Percentiles rank a stretch among this genome's conserved stretches.
These are phyloP conservation scores for Amphipoea lucens DNA, from an alignment of 2,888 invertebrate genomes.

Conservation along the genomic window DNA sequence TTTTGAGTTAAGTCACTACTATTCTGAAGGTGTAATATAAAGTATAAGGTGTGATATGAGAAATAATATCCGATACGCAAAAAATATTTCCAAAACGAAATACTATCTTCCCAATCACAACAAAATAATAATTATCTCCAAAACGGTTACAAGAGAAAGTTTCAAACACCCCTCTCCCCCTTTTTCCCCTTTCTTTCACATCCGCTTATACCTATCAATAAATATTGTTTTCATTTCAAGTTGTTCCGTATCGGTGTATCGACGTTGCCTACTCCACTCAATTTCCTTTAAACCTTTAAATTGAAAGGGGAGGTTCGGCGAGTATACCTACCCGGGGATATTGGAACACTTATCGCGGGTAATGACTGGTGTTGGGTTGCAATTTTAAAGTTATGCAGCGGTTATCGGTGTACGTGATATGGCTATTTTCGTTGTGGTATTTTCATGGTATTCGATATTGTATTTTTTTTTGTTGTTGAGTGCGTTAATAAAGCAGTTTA, in stretches of 20 bases:
- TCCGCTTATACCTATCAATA: conserved; percentile 45
- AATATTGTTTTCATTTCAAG: conserved; percentile 61
- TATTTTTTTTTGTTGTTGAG: conserved; percentile 14
- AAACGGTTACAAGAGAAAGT: conserved; percentile 24
- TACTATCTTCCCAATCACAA: conserved; percentile 9
- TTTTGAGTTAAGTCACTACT: too few species aligned
- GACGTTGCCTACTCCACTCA: conserved; percentile 52
- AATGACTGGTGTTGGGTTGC: conserved; percentile 41
- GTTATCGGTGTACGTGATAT: conserved; percentile 14
- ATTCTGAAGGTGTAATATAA: too few species aligned
- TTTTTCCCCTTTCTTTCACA: neutral
- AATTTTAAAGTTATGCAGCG: conserved; percentile 48
- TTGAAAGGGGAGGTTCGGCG: conserved; percentile 56
- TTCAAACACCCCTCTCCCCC: conserved; percentile 4
- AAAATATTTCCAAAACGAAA: conserved; percentile 9
- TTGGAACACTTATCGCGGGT: conserved; percentile 57
- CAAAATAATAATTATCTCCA: conserved; percentile 32
- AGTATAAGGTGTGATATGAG: too few species aligned
- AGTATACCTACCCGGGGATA: conserved; percentile 35
- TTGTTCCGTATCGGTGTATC: conserved; percentile 54
- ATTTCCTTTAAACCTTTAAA: conserved; percentile 66
- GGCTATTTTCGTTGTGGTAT: neutral
- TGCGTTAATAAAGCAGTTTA: neutral
- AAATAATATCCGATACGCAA: neutral
- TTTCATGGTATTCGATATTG: neutral